Evolutionary conservation across 2,888 invertebrate species (phyloP).

Genomic region (Napeogenes inachia): DNA sequence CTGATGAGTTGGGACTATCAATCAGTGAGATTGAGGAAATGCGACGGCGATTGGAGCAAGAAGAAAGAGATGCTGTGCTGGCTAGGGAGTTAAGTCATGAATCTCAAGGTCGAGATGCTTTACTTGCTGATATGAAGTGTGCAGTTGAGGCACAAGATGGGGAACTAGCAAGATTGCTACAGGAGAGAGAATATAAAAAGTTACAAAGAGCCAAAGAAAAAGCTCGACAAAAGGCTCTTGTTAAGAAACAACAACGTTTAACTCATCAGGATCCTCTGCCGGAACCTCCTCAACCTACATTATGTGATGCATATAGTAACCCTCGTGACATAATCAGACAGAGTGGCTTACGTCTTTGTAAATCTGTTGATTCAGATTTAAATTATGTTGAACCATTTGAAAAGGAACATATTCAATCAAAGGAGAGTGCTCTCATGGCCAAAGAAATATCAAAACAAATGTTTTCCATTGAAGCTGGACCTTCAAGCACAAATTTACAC

Average conservation of each 20-base stretch:
- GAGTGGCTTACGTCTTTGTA: constrained; percentile 60
- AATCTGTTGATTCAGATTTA: constrained; percentile 70
- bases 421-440: constrained; percentile 65
- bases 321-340: constrained; percentile 65
- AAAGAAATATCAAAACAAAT: constrained; percentile 65
- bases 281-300: constrained; percentile 46
- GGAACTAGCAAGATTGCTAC: constrained; percentile 63
- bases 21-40: constrained; percentile 63
- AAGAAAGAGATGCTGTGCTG: constrained; percentile 63
- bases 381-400: constrained; percentile 73
- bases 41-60: constrained; percentile 61
- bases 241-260: constrained; percentile 65
- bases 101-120: constrained; percentile 56
- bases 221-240: constrained; percentile 65
- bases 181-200: constrained; percentile 70
- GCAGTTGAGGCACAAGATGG: constrained; percentile 73
- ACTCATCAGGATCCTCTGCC: constrained; percentile 46
- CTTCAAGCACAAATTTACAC: constrained; percentile 45
- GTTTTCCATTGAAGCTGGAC: constrained; percentile 50
- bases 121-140: constrained; percentile 67
- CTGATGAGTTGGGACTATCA: constrained; percentile 64
- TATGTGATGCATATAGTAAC: constrained; percentile 72
- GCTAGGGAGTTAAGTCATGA: constrained; percentile 63
- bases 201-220: constrained; percentile 70
- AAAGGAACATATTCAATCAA: constrained; percentile 70